These are phyloP conservation scores for Cryptophagus acutangulus DNA, from an alignment of 2,888 invertebrate species.

Conservation along the genomic window DNA sequence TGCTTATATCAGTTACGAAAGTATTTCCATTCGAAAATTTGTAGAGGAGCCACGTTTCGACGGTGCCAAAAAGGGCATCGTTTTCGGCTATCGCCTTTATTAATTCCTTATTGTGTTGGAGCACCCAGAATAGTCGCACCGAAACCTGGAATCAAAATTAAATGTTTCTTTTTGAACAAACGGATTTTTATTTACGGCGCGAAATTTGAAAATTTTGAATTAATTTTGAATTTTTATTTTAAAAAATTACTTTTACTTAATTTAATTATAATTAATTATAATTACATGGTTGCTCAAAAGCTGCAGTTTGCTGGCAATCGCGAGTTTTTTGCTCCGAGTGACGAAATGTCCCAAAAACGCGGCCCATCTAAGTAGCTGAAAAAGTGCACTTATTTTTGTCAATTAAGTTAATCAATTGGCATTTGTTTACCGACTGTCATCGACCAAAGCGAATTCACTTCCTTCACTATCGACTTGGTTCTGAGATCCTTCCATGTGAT, in stretches of 20 bases:
- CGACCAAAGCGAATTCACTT: constrained; percentile 54
- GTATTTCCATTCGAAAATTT: constrained; percentile 62
- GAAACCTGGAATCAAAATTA: constrained; percentile 27
- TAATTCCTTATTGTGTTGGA: constrained; percentile 67
- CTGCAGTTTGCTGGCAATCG: constrained; percentile 79
- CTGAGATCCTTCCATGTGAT: constrained; percentile 69
- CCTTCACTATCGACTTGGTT: constrained; percentile 51
- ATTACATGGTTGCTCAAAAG: constrained; percentile 80
- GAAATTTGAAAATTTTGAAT: background rate
- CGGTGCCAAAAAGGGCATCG: constrained; percentile 74
- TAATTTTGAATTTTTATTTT: background rate
- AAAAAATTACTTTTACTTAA: background rate
- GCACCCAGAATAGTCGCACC: constrained; percentile 71
- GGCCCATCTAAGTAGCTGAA: constrained; percentile 53
- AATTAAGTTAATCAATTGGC: constrained; percentile 7
- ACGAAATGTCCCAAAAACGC: constrained; percentile 67
- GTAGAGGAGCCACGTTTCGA: constrained; percentile 92
- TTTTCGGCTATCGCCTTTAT: constrained; percentile 59
- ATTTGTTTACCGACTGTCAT: constrained; percentile 46
- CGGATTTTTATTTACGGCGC: too few species aligned
- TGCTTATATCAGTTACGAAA: constrained; percentile 85
- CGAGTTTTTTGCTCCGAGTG: constrained; percentile 73
- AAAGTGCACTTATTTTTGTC: constrained; percentile 8
- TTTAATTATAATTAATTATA: background rate
- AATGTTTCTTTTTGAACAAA: background rate